Base-by-base conservation (phyloP, 2,113 vertebrate species). In the Turdus rufiventris region DNA sequence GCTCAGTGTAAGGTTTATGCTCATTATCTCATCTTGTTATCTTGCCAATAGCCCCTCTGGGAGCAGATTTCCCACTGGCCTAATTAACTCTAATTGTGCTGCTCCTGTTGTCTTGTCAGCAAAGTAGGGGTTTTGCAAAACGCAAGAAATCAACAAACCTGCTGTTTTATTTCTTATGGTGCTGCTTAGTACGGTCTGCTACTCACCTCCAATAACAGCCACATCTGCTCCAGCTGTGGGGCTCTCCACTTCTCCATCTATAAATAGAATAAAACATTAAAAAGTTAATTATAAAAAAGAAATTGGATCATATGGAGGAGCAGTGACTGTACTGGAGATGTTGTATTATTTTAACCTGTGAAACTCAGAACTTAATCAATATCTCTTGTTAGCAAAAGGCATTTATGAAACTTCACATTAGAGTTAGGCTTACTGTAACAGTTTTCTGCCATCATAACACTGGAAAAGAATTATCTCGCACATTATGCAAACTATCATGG, bases 121-220 rank as follows among this genome's bases (percentile, higher is more conserved):
- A 58, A 92, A 83, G 78, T 2, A 43, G 9, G 28, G 43, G 58
- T 48, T 94, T 77, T 80, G 38, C 34, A 78, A 85, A 93, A 90
- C 62, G 42, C 16, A 36, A 88, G 89, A 77, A 63, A 92, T 68
- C 66, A 91, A 87, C 63, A 48, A 77, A 47, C 60, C 48, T 1
- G 38, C 78, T 80, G 73, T 89, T 92, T 92, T 81, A 77, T 82
- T 93, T 86, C 74, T 83, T 82, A 74, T 25, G 36, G 33, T 78
- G 54, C 33, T 53, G 60, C 66, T 77, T 85, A 65, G 31, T 57
- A 57, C 0, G 1, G 38, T 79, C 58, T 68, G 70, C 68, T 88
- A 51, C 94, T 94, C 94, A 97, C 97, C 97, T 96, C 93, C 97
- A 91, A 97, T 96, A 92, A 97, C 90, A 81, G 94, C 97, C 83